These are phyloP conservation scores for Suillia variegata DNA, from an alignment of 2,888 invertebrate genomes.

Conservation along the genomic window DNA sequence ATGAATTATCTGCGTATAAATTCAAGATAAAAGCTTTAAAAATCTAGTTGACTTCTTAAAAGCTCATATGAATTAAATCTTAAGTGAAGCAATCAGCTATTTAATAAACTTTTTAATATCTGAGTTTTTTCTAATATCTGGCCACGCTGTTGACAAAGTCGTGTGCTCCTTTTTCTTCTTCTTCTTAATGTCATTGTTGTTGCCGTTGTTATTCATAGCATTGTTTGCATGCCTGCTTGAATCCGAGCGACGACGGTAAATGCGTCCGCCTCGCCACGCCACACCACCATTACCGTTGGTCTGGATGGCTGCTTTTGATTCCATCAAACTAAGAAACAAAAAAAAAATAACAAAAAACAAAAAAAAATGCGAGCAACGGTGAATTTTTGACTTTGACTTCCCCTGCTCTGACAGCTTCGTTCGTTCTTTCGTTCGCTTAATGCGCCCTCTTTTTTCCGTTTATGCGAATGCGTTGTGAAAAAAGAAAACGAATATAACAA, in stretches of 20 bases:
- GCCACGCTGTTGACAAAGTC: too few species aligned
- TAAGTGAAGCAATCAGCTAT: too few species aligned
- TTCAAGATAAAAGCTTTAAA: too few species aligned
- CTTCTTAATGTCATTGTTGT: conserved; percentile 12
- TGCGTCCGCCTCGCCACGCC: too few species aligned
- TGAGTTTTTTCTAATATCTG: too few species aligned
- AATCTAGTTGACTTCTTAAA: too few species aligned
- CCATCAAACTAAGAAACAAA: too few species aligned
- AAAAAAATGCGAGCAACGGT: conserved; percentile 19
- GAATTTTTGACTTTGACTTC: conserved; percentile 18
- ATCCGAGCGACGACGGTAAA: neutral
- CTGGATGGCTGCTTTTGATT: neutral
- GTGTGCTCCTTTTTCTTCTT: conserved; percentile 5
- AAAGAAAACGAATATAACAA: conserved; percentile 11
- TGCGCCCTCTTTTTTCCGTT: conserved; percentile 8
- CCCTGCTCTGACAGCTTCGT: conserved; percentile 1
- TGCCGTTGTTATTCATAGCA: conserved; percentile 15
- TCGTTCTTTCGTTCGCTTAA: conserved; percentile 8
- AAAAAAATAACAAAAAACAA: neutral
- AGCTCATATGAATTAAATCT: too few species aligned
- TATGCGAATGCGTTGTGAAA: neutral
- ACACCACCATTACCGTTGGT: neutral
- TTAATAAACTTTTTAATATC: too few species aligned
- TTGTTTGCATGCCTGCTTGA: conserved; percentile 11
- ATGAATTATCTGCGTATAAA: too few species aligned